phyloP scores from a whole-genome alignment of 2,888 invertebrate species.

The Crossocerus cetratus region DNA sequence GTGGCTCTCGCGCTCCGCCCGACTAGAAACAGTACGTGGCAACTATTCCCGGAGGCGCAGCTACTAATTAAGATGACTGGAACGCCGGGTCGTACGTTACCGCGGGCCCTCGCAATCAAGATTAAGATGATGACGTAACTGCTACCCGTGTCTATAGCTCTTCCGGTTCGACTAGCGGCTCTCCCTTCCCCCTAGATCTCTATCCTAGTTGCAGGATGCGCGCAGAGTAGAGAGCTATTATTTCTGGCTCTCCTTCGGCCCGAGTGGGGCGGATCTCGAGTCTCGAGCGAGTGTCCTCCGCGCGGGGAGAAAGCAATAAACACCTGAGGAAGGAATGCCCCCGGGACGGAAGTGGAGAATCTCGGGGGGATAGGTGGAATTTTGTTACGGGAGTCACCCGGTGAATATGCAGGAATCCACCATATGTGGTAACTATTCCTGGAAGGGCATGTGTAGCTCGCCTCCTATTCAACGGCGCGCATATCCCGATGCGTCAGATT shows the following conservation, averaged over 20 bases:
- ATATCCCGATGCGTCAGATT: conserved; percentile 34
- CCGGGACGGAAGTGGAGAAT: conserved; percentile 26
- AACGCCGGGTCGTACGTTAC: conserved; percentile 26
- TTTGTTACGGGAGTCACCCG: conserved; percentile 36
- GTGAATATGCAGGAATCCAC: conserved; percentile 48
- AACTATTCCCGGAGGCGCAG: conserved; percentile 31
- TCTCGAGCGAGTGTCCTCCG: neutral
- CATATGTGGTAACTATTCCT: conserved; percentile 48
- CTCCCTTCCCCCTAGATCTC: neutral
- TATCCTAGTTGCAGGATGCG: neutral
- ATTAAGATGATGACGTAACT: conserved; percentile 14
- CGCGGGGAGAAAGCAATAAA: neutral
- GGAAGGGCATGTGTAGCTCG: conserved; percentile 36
- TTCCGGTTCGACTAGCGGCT: neutral
- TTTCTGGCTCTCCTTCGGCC: neutral
- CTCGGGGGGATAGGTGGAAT: conserved; percentile 45
- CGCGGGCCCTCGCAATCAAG: conserved; percentile 23
- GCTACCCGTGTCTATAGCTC: neutral
- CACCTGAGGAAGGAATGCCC: neutral
- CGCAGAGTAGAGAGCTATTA: no score
- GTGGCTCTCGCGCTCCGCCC: no score
- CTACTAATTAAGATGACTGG: conserved; percentile 43
- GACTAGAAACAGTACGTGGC: conserved; percentile 18
- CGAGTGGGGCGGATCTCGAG: neutral
- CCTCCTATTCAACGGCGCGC: conserved; percentile 30